A percentile compares a stretch with the other conserved stretches of the same genome.
These are phyloP conservation scores for Choristoneura fumiferana DNA, from an alignment of 1,140 invertebrate species.

Conservation along the genomic window DNA sequence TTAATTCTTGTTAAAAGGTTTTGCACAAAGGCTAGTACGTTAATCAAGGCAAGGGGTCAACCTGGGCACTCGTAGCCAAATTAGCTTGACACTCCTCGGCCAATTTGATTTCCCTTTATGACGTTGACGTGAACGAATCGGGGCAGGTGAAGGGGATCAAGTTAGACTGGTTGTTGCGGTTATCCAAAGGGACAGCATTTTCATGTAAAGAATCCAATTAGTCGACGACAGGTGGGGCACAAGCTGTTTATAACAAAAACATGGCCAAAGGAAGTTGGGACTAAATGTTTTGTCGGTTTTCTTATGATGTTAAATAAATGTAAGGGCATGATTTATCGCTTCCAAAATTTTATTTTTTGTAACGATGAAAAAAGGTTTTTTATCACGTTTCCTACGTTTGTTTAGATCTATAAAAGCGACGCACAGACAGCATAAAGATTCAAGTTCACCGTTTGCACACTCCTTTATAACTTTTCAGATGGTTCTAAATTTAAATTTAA, in stretches of 20 bases:
- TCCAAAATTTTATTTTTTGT: no score
- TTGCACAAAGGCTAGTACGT: constrained; percentile 45
- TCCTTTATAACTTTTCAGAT: no score
- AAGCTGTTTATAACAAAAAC: constrained; percentile 36
- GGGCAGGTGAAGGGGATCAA: constrained; percentile 17
- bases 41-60: constrained; percentile 56
- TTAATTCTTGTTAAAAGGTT: constrained; percentile 53
- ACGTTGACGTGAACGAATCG: neutral
- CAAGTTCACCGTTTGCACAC: no score
- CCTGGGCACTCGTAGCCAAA: constrained; percentile 22
- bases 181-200: constrained; percentile 46
- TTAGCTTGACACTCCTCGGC: constrained; percentile 28
- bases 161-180: constrained; percentile 16
- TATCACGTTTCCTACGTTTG: no score
- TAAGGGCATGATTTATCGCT: neutral
- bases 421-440: no score
- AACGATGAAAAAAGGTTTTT: no score
- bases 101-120: constrained; percentile 17
- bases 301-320: constrained; percentile 22
- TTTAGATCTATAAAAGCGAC: no score
- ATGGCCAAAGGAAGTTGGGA: constrained; percentile 30
- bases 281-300: constrained; percentile 11
- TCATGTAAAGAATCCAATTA: constrained; percentile 67
- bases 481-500: no score
- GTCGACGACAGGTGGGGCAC: constrained; percentile 47